Percentiles rank a stretch among this genome's conserved stretches.
phyloP scores from a whole-genome alignment of 1,140 invertebrate species.

The Chionoecetes opilio region DNA sequence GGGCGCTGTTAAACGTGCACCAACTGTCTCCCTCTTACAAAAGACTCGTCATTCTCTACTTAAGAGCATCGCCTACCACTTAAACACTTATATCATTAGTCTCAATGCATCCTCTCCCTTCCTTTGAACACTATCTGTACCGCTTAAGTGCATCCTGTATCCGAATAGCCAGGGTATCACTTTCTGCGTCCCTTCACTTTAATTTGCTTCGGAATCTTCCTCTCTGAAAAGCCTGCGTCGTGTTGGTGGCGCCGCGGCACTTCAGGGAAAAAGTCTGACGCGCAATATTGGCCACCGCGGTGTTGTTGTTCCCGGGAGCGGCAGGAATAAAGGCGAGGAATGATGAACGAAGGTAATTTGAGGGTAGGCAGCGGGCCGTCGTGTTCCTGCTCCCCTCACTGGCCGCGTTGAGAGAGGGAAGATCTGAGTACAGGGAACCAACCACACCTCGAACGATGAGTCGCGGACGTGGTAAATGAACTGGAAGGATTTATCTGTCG shows the following conservation, averaged over 20 bases:
- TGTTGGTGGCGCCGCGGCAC: neutral
- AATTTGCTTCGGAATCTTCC: neutral
- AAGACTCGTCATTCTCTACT: neutral
- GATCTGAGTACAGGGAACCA: neutral
- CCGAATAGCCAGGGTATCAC: neutral
- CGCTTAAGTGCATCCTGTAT: neutral
- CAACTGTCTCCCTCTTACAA: neutral
- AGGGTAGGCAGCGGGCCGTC: slow-evolving; percentile 25
- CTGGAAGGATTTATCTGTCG: slow-evolving; percentile 74
- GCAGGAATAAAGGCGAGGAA: slow-evolving; percentile 7
- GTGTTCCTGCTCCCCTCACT: neutral
- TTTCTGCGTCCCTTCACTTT: slow-evolving; percentile 21
- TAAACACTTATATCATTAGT: neutral
- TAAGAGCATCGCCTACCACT: neutral
- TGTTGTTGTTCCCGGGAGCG: slow-evolving; percentile 23
- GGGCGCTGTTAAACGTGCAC: neutral
- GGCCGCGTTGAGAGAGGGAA: neutral
- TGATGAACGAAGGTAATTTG: slow-evolving; percentile 52
- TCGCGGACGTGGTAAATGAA: slow-evolving; percentile 61
- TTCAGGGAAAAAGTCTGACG: neutral
- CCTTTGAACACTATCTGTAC: neutral
- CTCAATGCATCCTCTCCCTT: neutral
- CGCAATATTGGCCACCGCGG: neutral
- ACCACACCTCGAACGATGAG: slow-evolving; percentile 40
- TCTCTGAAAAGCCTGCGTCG: neutral